These are phyloP conservation scores for Incurvaria masculella DNA, from an alignment of 2,888 invertebrate species.

Conservation along the genomic window DNA sequence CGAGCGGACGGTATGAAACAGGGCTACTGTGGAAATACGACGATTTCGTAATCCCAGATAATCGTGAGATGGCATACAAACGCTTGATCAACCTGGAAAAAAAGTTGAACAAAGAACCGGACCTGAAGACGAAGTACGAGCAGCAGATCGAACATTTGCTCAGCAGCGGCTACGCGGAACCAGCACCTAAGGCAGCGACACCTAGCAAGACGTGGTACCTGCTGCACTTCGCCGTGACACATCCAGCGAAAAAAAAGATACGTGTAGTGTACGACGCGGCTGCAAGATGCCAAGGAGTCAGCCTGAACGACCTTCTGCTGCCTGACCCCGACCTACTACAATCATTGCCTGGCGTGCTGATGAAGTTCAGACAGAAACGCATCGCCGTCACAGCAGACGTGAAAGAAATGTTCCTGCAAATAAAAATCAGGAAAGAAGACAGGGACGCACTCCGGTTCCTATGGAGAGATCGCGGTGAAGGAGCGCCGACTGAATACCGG, in stretches of 20 bases:
- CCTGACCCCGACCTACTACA: not conserved
- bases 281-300: conserved; percentile 7
- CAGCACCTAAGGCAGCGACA: not conserved
- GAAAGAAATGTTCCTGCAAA: not conserved
- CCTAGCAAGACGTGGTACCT: conserved; percentile 9
- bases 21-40: conserved; percentile 13
- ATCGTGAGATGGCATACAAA: conserved; percentile 2
- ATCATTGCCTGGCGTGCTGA: not conserved
- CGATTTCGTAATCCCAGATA: conserved; percentile 7
- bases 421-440: not conserved
- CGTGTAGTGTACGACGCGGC: conserved; percentile 13
- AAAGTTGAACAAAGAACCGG: conserved; percentile 8
- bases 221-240: conserved; percentile 15
- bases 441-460: too few relatives aligned
- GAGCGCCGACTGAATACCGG: too few relatives aligned
- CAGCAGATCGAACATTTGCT: conserved; percentile 9
- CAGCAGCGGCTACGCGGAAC: conserved; percentile 11
- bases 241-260: conserved; percentile 8
- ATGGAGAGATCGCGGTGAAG: too few relatives aligned
- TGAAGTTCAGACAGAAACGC: not conserved
- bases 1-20: conserved; percentile 9
- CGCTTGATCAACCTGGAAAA: conserved; percentile 7
- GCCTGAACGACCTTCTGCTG: conserved; percentile 5
- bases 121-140: conserved; percentile 5
- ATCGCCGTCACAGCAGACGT: not conserved